phyloP scores from a whole-genome alignment of 2,113 vertebrate genomes.

The Isichthys henryi region DNA sequence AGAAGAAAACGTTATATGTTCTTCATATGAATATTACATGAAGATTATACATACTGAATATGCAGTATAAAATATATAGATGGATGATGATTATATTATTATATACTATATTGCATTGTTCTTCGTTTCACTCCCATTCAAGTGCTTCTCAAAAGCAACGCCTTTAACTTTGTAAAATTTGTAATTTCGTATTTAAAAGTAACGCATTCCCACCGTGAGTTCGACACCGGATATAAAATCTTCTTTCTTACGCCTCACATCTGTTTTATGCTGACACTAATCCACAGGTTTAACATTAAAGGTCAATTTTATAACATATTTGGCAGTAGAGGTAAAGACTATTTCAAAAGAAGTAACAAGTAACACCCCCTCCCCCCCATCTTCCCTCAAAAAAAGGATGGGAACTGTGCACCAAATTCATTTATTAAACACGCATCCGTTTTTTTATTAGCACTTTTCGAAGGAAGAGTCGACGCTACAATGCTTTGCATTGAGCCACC shows the following conservation, averaged over 20 bases:
- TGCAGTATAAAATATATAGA: not conserved
- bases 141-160: not conserved
- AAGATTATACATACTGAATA: not conserved
- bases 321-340: not conserved
- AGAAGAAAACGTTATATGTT: not conserved
- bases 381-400: not conserved
- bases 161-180: not conserved
- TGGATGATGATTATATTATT: not conserved
- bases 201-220: not conserved
- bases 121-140: not conserved
- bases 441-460: not conserved
- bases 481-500: not conserved
- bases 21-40: not conserved
- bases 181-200: not conserved
- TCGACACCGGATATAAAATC: not conserved
- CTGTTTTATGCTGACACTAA: not conserved
- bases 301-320: not conserved
- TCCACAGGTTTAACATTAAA: not conserved
- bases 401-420: not conserved
- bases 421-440: not conserved
- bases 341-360: not conserved
- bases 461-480: not conserved
- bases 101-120: not conserved
- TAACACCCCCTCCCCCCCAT: not conserved
- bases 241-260: not conserved